These are phyloP conservation scores for Cinclus mexicanus DNA, from an alignment of 2,113 vertebrate genomes.

Conservation along the genomic window DNA sequence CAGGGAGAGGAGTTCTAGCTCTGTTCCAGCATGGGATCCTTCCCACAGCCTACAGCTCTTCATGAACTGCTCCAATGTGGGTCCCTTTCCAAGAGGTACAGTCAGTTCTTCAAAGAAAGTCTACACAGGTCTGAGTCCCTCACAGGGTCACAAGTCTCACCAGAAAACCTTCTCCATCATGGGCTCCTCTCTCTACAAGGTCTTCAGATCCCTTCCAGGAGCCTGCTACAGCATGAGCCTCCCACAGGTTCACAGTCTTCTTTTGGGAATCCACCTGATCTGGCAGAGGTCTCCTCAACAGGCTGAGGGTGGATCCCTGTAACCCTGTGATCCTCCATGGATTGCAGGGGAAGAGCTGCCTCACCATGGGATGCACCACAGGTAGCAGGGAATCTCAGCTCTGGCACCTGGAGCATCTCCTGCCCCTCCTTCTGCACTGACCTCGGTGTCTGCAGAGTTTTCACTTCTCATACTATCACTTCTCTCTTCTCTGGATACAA, in stretches of 20 bases:
- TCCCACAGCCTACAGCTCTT: background rate
- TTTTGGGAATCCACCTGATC: background rate
- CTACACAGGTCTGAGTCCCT: too few species aligned
- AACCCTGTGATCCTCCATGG: background rate
- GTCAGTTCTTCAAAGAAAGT: background rate
- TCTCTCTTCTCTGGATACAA: background rate
- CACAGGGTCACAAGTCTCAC: background rate
- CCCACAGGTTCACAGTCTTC: background rate
- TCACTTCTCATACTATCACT: too few species aligned
- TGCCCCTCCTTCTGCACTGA: background rate
- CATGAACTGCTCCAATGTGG: background rate
- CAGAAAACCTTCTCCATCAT: background rate
- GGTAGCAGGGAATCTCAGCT: background rate
- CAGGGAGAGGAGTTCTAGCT: background rate
- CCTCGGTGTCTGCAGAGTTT: background rate
- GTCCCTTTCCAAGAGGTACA: background rate
- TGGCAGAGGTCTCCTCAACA: too few species aligned
- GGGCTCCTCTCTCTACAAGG: background rate
- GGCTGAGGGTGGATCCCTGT: background rate
- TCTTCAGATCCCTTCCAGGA: background rate
- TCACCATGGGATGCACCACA: rapidly evolving
- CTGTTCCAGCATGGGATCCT: background rate
- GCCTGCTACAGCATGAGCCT: background rate
- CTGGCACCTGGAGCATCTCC: background rate
- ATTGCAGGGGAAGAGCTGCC: background rate